A percentile compares a stretch with the other conserved stretches of the same genome.
phyloP scores from a whole-genome alignment of 2,797 vertebrate species.

The Salarias fasciatus region DNA sequence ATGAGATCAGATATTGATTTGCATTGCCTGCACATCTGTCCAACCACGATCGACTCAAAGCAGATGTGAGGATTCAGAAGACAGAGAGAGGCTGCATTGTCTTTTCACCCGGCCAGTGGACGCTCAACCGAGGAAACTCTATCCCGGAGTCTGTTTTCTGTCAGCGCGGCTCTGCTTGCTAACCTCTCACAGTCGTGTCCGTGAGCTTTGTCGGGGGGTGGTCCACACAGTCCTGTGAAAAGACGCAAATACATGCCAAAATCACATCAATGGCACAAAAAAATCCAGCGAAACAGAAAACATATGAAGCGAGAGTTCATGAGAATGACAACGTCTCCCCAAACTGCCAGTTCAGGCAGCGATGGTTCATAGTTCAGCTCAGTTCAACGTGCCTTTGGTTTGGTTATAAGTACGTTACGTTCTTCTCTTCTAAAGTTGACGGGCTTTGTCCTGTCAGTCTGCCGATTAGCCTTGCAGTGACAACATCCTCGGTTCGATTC shows the following conservation, averaged over 20 bases:
- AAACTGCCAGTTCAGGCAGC: too few relatives aligned
- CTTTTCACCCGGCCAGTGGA: constrained; percentile 21
- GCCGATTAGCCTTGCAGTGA: too few relatives aligned
- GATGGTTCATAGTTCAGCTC: too few relatives aligned
- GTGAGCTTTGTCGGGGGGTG: background rate
- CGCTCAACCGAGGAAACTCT: constrained; percentile 3
- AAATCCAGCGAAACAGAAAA: background rate
- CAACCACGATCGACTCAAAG: constrained; percentile 24
- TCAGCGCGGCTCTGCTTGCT: constrained; percentile 4
- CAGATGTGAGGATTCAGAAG: constrained; percentile 27
- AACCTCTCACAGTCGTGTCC: background rate
- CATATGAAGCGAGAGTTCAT: background rate
- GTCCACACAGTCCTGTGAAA: background rate
- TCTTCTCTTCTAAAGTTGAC: too few relatives aligned
- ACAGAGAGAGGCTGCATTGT: constrained; percentile 8
- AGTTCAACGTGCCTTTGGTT: too few relatives aligned
- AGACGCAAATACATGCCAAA: background rate
- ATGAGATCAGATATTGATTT: constrained; percentile 38
- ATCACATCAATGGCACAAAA: background rate
- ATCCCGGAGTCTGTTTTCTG: constrained; percentile 22
- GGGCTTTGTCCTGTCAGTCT: too few relatives aligned
- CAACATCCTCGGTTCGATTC: too few relatives aligned
- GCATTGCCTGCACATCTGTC: constrained; percentile 7
- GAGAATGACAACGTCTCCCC: background rate
- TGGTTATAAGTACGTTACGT: too few relatives aligned